phyloP scores from a whole-genome alignment of 2,888 invertebrate species.

The Automeris io region DNA sequence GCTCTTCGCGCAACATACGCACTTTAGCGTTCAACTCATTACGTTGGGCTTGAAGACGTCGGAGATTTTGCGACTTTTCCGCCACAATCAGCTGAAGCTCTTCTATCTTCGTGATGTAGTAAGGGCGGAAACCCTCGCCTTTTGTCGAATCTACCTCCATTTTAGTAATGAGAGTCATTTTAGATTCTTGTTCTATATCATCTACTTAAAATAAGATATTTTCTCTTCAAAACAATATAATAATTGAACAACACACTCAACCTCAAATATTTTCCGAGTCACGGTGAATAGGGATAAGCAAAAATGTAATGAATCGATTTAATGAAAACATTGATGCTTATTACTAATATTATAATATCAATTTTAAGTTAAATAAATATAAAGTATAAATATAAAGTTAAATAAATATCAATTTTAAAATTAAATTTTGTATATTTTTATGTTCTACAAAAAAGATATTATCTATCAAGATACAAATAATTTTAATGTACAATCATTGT shows the following conservation, averaged over 20 bases:
- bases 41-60: slow-evolving; percentile 97
- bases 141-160: slow-evolving; percentile 86
- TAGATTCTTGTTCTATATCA: slow-evolving; percentile 22
- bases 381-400: too few relatives aligned
- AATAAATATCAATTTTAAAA: too few relatives aligned
- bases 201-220: slow-evolving; percentile 18
- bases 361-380: too few relatives aligned
- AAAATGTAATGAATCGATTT: slow-evolving; percentile 11
- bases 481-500: too few relatives aligned
- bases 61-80: slow-evolving; percentile 98
- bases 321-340: too few relatives aligned
- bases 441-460: too few relatives aligned
- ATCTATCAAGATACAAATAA: too few relatives aligned
- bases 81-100: slow-evolving; percentile 96
- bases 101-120: slow-evolving; percentile 98
- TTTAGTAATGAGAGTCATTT: slow-evolving; percentile 69
- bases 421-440: too few relatives aligned
- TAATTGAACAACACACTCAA: slow-evolving; percentile 14
- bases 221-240: slow-evolving; percentile 7
- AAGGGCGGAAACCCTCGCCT: slow-evolving; percentile 95
- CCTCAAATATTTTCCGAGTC: slow-evolving; percentile 41
- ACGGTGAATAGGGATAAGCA: slow-evolving; percentile 28
- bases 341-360: too few relatives aligned
- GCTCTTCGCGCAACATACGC: slow-evolving; percentile 96
- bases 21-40: slow-evolving; percentile 99